These are phyloP conservation scores for Gallinago solitaria DNA, from an alignment of 2,797 vertebrate species.

Conservation along the genomic window DNA sequence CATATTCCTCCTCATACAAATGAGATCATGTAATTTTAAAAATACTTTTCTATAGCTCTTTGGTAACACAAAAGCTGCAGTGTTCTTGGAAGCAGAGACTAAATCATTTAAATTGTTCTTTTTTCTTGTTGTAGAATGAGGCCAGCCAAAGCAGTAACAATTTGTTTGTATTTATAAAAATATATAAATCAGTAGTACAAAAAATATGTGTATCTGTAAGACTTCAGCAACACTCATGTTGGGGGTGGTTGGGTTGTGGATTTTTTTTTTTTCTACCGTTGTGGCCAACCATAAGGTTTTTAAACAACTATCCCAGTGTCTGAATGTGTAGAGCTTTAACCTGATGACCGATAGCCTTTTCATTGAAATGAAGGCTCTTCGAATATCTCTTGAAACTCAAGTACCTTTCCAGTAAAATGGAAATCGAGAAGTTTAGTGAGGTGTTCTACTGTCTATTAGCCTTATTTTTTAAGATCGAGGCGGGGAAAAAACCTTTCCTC, in stretches of 20 bases:
- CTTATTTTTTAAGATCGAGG: neutral
- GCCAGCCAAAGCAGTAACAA: neutral
- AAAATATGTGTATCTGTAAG: neutral
- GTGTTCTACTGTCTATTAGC: neutral
- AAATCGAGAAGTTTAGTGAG: neutral
- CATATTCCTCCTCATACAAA: neutral
- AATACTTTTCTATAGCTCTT: neutral
- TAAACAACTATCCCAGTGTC: rapidly evolving
- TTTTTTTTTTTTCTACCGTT: neutral
- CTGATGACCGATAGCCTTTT: neutral
- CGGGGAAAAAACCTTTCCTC: neutral
- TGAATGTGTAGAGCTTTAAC: neutral
- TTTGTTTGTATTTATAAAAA: neutral
- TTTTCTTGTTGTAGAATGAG: neutral
- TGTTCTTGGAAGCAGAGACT: neutral
- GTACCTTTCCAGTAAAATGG: neutral
- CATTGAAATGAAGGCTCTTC: neutral
- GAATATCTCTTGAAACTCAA: neutral
- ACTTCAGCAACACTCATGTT: neutral
- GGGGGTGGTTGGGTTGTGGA: neutral
- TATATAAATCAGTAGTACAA: neutral
- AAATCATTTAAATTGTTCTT: neutral
- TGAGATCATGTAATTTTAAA: neutral
- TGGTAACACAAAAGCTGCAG: neutral
- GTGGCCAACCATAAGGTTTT: neutral